Percentiles rank a stretch among this genome's conserved stretches.
These are phyloP conservation scores for Troides aeacus DNA, from an alignment of 2,888 invertebrate species.

Conservation along the genomic window DNA sequence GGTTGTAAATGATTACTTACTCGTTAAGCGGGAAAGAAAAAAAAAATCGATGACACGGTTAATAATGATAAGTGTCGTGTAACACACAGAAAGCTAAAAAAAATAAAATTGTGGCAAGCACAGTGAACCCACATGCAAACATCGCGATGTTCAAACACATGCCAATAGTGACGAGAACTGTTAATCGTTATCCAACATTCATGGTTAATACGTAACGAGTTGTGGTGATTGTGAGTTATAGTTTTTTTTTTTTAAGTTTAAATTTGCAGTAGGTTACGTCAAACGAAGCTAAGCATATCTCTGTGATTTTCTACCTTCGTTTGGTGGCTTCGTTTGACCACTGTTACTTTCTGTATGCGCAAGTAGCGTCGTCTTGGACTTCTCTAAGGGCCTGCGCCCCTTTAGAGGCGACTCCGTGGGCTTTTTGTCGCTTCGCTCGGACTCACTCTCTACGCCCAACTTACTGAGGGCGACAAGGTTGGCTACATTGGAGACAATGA, in stretches of 20 bases:
- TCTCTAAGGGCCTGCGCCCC: slow-evolving; percentile 70
- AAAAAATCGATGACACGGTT: slow-evolving; percentile 11
- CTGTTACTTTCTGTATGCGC: slow-evolving; percentile 73
- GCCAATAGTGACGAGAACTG: slow-evolving; percentile 44
- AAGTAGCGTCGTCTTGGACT: slow-evolving; percentile 76
- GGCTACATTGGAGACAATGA: slow-evolving; percentile 59
- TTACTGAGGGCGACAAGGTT: slow-evolving; percentile 79
- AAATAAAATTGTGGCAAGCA: slow-evolving; percentile 42
- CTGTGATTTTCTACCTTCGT: slow-evolving; percentile 68
- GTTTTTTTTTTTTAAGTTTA: slow-evolving; percentile 40
- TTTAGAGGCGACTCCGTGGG: slow-evolving; percentile 71
- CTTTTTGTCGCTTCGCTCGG: slow-evolving; percentile 68
- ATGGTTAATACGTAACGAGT: slow-evolving; percentile 38
- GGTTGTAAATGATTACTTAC: slow-evolving; percentile 25
- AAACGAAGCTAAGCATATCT: slow-evolving; percentile 74
- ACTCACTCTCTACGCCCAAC: slow-evolving; percentile 74
- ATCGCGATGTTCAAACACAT: slow-evolving; percentile 46
- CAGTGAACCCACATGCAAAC: slow-evolving; percentile 70
- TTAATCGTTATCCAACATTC: slow-evolving; percentile 27
- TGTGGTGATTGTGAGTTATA: slow-evolving; percentile 37
- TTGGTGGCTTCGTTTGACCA: slow-evolving; percentile 72
- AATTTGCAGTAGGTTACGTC: slow-evolving; percentile 71
- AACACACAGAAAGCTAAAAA: slow-evolving; percentile 45
- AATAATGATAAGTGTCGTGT: slow-evolving; percentile 30
- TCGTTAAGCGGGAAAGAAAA: slow-evolving; percentile 9